Evolutionary conservation across 2,113 vertebrate species (phyloP), one percentile per base, ranked within the genome.

Genomic region (Phylloscopus trochilus): DNA sequence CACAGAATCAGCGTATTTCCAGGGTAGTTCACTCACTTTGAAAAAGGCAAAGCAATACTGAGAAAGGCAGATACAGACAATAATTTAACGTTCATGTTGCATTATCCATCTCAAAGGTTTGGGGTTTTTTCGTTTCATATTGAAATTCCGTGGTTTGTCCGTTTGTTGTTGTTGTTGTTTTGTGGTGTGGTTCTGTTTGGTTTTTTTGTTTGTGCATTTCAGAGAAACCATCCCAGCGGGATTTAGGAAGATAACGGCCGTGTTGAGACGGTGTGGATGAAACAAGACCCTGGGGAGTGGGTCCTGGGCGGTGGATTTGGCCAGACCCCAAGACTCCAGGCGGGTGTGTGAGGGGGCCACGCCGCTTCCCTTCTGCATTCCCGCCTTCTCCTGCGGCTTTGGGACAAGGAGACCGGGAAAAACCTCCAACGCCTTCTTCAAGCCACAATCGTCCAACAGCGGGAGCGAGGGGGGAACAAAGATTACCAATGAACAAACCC

Each of bases 271-370:
- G 0, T 3, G 22, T 1, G 28, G 21, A 23, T 33, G 21, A 35
- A 39, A 49, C 5, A 16, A 33, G 10, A 21, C 2, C 7, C 8
- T 1, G n/a, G 1, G 46, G 5, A 56, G 33, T 5, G 1, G 3
- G 2, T 1, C 6, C 2, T 1, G 28, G 43, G 41, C 24, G 2
- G 51, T 2, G 26, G 5, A 16, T 31, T 37, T 28, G 35, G 24
- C 31, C 33, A 7, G 19, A 37, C 39, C 15, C 5, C 6, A 9
- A 8, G 13, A 6, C 30, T 35, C 15, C 20, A 5, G 3, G 9
- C 1, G 3, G 18, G 21, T 7, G 9, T 7, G 30, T 6, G 18
- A 27, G 2, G 20, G 8, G 15, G 5, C 7, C 31, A 26, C 6
- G 15, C 26, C 5, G 2, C 18, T 67, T 30, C 31, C 35, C 7